Base-by-base conservation (phyloP, 2,888 invertebrate genomes). In the Notodonta dromedarius region DNA sequence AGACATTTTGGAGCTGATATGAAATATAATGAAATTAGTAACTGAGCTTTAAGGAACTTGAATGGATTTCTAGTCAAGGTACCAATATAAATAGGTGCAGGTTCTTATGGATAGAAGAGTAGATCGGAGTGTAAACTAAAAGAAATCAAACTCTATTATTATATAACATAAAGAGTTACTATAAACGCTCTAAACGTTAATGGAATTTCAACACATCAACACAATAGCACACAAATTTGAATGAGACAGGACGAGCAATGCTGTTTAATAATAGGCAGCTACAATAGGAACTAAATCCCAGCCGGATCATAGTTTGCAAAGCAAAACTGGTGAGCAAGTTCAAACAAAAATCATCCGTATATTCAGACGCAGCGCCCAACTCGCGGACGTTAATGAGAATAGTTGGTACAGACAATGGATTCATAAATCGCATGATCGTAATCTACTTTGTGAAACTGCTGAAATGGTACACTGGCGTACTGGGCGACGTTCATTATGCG, bases 341-440 rank as follows among this genome's bases (percentile, higher is more conserved):
- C 70, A 68, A 76, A 78, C 72, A 76, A 79, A 76, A 80, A 79
- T 80, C 70, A 73, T 78, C 68, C 76, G 73, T 80, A 78, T 74
- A 77, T 77, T 76, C 71, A 78, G 71, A 60, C 66, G 77, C 71
- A 77, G 75, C 67, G 74, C 67, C 78, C 67, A 77, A 76, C 78
- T 78, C 75, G 73, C 70, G 77, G 82, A 81, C 84, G 83, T 83
- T 89, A 90, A 89, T 89, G 89, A 88, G 88, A 86, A 84, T 83
- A 85, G 85, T 85, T 81, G 69, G 73, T 71, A 70, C 79, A 83
- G 82, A 90, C 90, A 90, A 90, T 89, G 86, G 87, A 76, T 86
- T 85, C 85, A 89, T 90, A 89, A 89, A 89, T 89, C 80, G 80
- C 79, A 74, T 82, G 87, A 88, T 87, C 80, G 85, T 86, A 89